Percentiles rank a stretch among this genome's conserved stretches.
phyloP scores from a whole-genome alignment of 2,797 vertebrate species.

The Pangasius krempfi region DNA sequence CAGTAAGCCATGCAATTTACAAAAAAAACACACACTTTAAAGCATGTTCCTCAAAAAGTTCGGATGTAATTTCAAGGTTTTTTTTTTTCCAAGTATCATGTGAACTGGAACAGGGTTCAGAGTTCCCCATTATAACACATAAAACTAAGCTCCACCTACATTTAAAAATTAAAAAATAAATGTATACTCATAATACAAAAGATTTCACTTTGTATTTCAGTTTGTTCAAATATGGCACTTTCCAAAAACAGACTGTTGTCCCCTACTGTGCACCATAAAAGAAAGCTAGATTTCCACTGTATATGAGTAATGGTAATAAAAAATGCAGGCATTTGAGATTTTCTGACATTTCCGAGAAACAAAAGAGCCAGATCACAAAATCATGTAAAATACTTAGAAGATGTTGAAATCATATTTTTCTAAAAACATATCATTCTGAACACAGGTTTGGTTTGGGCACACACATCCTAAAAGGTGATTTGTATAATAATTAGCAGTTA shows the following conservation, averaged over 20 bases:
- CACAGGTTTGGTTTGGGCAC: background rate
- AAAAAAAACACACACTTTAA: background rate
- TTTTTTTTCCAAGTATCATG: background rate
- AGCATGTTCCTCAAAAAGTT: background rate
- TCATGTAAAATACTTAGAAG: background rate
- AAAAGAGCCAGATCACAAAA: background rate
- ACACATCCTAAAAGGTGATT: no score
- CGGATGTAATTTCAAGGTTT: no score
- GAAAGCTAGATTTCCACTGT: background rate
- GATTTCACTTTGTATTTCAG: background rate
- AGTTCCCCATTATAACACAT: background rate
- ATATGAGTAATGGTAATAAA: background rate
- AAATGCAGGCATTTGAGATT: background rate
- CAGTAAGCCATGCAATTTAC: background rate
- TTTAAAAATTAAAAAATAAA: no score
- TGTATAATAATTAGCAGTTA: background rate
- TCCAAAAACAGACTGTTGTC: background rate
- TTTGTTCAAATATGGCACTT: background rate
- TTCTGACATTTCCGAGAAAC: background rate
- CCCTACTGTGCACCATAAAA: background rate
- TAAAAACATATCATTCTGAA: background rate
- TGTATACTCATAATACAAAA: background rate
- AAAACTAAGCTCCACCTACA: background rate
- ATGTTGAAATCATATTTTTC: background rate
- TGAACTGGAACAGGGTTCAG: background rate